Evolutionary conservation across 2,113 vertebrate species (phyloP).

Genomic region (Phyllostomus hastatus): DNA sequence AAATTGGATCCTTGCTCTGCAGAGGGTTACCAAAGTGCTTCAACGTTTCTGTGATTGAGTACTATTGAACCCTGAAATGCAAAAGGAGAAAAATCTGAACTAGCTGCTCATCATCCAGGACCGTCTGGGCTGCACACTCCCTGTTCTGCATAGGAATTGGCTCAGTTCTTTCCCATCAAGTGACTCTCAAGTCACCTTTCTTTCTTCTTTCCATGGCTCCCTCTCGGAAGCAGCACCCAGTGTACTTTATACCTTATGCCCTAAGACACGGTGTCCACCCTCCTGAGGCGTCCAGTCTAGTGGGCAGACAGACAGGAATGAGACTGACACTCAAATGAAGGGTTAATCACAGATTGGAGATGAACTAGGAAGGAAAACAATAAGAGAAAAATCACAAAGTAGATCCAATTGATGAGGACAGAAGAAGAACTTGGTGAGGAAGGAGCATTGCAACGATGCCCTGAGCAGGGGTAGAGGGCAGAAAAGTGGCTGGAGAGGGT

Average conservation of each 20-base stretch:
- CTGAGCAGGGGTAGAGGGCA: background rate
- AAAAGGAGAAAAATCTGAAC: background rate
- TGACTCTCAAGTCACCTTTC: background rate
- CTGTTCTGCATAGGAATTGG: background rate
- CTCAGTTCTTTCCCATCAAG: background rate
- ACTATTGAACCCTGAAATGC: conserved; percentile 3
- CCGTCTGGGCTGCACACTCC: background rate
- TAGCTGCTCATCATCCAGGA: background rate
- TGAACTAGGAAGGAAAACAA: background rate
- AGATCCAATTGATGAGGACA: background rate
- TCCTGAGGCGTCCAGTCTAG: background rate
- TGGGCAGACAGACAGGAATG: background rate
- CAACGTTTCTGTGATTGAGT: background rate
- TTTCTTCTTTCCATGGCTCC: background rate
- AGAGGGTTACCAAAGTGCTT: conserved; percentile 24
- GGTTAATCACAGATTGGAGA: background rate
- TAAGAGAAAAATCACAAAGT: background rate
- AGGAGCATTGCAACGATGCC: background rate
- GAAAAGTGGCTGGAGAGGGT: background rate
- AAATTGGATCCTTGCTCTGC: conserved; percentile 57
- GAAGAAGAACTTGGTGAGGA: background rate
- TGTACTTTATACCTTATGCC: too few relatives aligned
- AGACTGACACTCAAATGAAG: background rate
- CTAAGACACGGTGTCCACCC: background rate
- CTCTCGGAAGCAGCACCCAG: background rate